Percentiles rank a stretch among this genome's conserved stretches.
These are phyloP conservation scores for Nesometra sesokonis DNA, from an alignment of 35 echinoderm and acorn worm species.

Conservation along the genomic window DNA sequence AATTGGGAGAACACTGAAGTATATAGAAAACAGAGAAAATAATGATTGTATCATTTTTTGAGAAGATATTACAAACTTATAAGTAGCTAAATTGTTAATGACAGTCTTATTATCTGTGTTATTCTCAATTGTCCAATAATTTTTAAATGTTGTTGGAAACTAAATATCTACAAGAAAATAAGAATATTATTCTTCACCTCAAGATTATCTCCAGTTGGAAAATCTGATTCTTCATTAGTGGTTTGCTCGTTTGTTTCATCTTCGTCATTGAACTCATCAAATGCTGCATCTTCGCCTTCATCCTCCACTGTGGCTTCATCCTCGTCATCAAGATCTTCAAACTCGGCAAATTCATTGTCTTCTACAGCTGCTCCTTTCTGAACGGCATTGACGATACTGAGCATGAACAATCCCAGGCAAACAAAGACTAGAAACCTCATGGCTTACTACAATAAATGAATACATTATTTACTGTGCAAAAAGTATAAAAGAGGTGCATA, in stretches of 20 bases:
- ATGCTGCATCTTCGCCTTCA: conserved; percentile 53
- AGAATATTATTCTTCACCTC: no score
- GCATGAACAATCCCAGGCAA: background rate
- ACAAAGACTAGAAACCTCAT: background rate
- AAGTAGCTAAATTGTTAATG: no score
- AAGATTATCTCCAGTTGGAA: background rate
- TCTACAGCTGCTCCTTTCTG: conserved; percentile 75
- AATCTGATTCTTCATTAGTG: background rate
- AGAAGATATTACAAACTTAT: no score
- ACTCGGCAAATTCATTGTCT: conserved; percentile 99
- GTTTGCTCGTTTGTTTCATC: background rate
- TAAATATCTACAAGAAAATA: no score
- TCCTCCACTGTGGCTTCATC: conserved; percentile 62
- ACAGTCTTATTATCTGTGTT: no score
- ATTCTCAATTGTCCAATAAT: no score
- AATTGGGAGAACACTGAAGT: no score
- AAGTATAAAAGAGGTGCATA: background rate
- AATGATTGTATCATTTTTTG: no score
- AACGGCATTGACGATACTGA: background rate
- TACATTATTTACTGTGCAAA: background rate
- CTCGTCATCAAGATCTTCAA: conserved; percentile 95
- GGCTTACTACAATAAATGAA: background rate
- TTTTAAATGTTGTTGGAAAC: no score
- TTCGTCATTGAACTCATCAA: conserved; percentile 37
- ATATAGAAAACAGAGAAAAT: no score